These are phyloP conservation scores for Lipophrys pholis DNA, from an alignment of 2,113 vertebrate genomes.

Conservation along the genomic window DNA sequence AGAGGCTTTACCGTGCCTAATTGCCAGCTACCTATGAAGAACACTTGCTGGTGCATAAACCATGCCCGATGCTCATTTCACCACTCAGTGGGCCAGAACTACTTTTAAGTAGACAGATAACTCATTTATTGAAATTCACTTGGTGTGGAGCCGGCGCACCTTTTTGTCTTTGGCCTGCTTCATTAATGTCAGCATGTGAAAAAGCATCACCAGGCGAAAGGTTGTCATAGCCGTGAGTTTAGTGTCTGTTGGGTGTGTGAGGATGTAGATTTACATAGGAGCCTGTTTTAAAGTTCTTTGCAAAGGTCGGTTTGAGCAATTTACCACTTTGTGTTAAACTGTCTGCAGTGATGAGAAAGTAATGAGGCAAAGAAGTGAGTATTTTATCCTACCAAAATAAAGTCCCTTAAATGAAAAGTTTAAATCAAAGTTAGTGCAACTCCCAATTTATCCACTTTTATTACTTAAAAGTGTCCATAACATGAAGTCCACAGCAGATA, in stretches of 20 bases:
- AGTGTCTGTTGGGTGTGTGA: background rate
- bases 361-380: no score
- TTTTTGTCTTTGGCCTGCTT: slow-evolving; percentile 35
- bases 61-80: slow-evolving; percentile 64
- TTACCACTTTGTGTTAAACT: background rate
- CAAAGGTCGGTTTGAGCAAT: no score
- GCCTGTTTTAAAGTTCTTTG: background rate
- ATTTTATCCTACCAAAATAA: no score
- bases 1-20: slow-evolving; percentile 57
- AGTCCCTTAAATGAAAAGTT: no score
- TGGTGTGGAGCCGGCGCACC: slow-evolving; percentile 37
- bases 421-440: no score
- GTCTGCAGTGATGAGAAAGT: no score
- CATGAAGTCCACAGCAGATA: no score
- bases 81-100: slow-evolving; percentile 68
- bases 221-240: background rate
- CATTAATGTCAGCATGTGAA: slow-evolving; percentile 23
- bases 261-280: background rate
- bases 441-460: no score
- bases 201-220: slow-evolving; percentile 1
- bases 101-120: slow-evolving; percentile 62
- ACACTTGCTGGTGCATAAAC: slow-evolving; percentile 57
- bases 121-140: slow-evolving; percentile 62
- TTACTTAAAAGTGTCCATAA: no score
- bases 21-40: slow-evolving; percentile 63